Base-by-base conservation (phyloP, 2,888 invertebrate genomes). In the Perithous albicinctus region DNA sequence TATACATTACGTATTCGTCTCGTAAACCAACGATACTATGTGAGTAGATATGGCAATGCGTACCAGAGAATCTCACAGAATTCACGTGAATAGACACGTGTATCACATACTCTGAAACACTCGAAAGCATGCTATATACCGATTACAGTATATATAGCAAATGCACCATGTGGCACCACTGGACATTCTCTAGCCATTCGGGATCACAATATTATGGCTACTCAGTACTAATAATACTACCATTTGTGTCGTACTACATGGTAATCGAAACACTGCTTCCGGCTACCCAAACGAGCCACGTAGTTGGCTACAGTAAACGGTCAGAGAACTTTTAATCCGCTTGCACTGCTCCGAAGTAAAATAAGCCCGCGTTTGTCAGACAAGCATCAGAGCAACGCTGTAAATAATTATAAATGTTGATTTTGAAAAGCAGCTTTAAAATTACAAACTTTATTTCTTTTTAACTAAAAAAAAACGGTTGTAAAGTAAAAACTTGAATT, bases 251-350 rank as follows among this genome's bases (percentile, higher is more conserved):
- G 32, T 32, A 59, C 32, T 18, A 32, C 18, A 32, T 23, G 41
- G 61, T 4, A 35, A 29, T 73, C 12, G 23, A 48, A 46, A 75
- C 18, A 64, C 15, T 56, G 38, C 64, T 75, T 76, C 64, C 64
- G 70, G 54, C 54, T 38, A 70, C 69, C 64, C 80, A 56, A 63
- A 80, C 79, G 56, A 48, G 56, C 80, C 56, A 59, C 54, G 54
- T 29, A 59, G 59, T n/a, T 32, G 35, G 46, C 69, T 63, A 48
- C 64, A 59, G 70, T 64, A 46, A 70, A 64, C 26, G 64, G 46
- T 70, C 41, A 32, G 69, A 76, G 64, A 76, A 80, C 80, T 80
- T 80, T 76, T 80, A 76, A 80, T 80, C 80, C 76, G 76, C 70
- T 72, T 66, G 48, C 76, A 20, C 41, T 29, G 56, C 38, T 72